Base-by-base conservation (phyloP, 1,140 invertebrate species). In the Atta colombica region DNA sequence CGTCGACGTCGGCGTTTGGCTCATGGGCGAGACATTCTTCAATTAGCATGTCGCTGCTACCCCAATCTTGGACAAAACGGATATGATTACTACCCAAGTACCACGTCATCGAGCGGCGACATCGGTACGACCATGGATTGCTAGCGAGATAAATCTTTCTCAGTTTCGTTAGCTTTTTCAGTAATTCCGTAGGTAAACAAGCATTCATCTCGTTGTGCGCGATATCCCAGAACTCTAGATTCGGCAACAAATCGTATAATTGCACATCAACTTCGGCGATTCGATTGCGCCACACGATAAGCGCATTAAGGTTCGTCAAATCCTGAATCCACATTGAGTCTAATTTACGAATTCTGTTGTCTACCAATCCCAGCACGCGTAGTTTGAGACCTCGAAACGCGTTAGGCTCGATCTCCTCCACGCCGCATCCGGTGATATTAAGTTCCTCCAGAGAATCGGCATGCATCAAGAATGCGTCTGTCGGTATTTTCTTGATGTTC, bases 1-100 rank as follows among this genome's bases (percentile, higher is more conserved):
- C 86, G 7, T 77, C 14, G 0, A 45, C 2, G 0, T 77, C 63
- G 0, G 87, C 77, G 1, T 51, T 53, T 0, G 55, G 49, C 16
- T 84, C 86, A 39, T 88, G 87, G 5, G 63, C 77, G 7, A 84
- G 8, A 8, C 87, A 88, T 2, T 88, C 87, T 28, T 87, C 86
- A 35, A 88, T 88, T 69, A 84, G 3, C 1, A 85, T 14, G 60
- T 85, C 86, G 6, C 49, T 51, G 65, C 69, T 39, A 8, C 45
- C 55, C 78, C 86, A 89, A 31, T 88, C 72, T 5, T 16, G 87
- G 45, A 89, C 39, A 39, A 77, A 88, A 63, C 39, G 58, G 3
- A 89, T 45, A 7, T 55, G 55, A 65, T 71, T 63, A 10, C 12
- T 88, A 5, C 35, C 71, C 0, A 88, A 8, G 4, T 75, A 75